Conservation (phyloP, 2,113 vertebrate genomes). For the Balaeniceps rex region DNA sequence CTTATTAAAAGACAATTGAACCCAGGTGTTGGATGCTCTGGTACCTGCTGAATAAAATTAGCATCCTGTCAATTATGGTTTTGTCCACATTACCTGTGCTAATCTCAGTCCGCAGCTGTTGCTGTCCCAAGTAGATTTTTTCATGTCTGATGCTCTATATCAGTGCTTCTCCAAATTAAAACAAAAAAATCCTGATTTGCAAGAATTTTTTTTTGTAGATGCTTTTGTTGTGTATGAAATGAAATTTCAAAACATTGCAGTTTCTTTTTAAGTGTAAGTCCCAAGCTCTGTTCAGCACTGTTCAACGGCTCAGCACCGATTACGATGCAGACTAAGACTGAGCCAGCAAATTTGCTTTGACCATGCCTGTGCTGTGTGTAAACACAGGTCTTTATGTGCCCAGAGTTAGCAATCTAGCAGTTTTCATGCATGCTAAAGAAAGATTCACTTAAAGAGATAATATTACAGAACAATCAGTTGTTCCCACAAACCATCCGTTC, state of each 20-base stretch:
- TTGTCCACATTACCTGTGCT: not conserved
- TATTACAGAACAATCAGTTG: not conserved
- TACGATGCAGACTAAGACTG: not conserved
- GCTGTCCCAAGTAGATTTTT: not conserved
- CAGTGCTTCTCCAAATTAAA: not conserved
- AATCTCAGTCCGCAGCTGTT: not conserved
- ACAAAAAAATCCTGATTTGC: not conserved
- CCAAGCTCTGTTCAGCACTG: not conserved
- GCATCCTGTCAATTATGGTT: not conserved
- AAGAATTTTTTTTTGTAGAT: not conserved
- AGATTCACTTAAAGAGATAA: not conserved
- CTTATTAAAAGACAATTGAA: not conserved
- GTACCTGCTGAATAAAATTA: not conserved
- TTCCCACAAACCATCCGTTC: slow-evolving; percentile 49
- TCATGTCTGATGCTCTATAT: not conserved
- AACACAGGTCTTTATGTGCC: not conserved
- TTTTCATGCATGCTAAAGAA: not conserved
- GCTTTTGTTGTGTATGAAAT: not conserved
- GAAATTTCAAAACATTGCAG: not conserved
- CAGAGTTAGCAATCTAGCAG: not conserved
- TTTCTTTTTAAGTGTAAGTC: not conserved
- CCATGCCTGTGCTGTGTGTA: not conserved
- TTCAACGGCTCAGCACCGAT: not conserved
- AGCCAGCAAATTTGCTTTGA: not conserved
- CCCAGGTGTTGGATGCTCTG: not conserved